A percentile compares a stretch with the other conserved stretches of the same genome.
Evolutionary conservation across 2,113 vertebrate genomes (phyloP).

Genomic region (Tetraodon nigroviridis): DNA sequence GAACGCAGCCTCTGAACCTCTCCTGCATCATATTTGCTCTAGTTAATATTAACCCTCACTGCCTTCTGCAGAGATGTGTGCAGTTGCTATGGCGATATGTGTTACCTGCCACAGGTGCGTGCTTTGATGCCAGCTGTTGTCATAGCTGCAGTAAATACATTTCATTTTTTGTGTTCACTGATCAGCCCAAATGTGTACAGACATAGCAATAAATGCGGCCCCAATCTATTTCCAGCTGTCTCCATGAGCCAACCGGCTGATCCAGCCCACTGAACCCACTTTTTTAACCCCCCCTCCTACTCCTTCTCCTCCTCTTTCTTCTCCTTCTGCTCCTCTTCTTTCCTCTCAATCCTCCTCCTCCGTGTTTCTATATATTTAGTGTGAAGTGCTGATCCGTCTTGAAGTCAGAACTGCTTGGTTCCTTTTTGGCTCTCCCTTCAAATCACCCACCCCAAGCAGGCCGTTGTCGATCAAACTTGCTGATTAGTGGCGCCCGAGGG

Average conservation of each 20-base stretch:
- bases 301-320: too few relatives aligned
- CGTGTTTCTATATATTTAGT: too few relatives aligned
- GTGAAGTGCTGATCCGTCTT: too few relatives aligned
- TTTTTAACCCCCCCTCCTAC: too few relatives aligned
- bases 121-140: constrained; percentile 29
- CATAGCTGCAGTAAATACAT: constrained; percentile 38
- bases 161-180: constrained; percentile 46
- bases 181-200: constrained; percentile 2
- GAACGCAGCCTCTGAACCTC: background rate
- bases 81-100: constrained; percentile 24
- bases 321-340: too few relatives aligned
- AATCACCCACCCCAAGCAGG: constrained; percentile 6
- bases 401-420: too few relatives aligned
- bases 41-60: constrained; percentile 59
- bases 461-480: constrained; percentile 3
- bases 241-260: too few relatives aligned
- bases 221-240: too few relatives aligned
- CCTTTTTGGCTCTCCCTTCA: background rate
- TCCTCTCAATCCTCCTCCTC: too few relatives aligned
- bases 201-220: background rate
- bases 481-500: background rate
- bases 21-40: constrained; percentile 23
- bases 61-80: constrained; percentile 18
- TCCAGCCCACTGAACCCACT: too few relatives aligned
- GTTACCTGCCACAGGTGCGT: constrained; percentile 31